Evolutionary conservation across 2,113 vertebrate genomes (phyloP).

Genomic region (Electrona antarctica): DNA sequence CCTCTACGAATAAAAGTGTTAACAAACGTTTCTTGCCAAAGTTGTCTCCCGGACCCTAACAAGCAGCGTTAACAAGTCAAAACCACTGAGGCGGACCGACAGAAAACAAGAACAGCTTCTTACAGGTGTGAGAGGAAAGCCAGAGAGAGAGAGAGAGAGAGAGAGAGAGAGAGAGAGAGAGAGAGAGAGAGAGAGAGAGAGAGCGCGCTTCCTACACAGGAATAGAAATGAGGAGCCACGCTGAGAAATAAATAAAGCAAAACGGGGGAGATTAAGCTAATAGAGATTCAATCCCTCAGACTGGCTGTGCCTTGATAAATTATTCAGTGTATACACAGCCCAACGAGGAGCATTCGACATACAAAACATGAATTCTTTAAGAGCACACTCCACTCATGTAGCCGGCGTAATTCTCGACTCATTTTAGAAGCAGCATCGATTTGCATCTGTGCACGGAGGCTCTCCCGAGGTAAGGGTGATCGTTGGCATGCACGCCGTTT

Average conservation of each 20-base stretch:
- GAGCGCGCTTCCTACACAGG: constrained; percentile 37
- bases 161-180: too few relatives aligned
- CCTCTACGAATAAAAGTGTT: constrained; percentile 36
- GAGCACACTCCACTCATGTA: constrained; percentile 71
- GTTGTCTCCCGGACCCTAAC: constrained; percentile 50
- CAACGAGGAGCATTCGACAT: constrained; percentile 74
- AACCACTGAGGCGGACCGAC: constrained; percentile 48
- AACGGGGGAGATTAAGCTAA: constrained; percentile 80
- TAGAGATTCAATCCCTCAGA: constrained; percentile 81
- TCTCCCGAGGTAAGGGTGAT: constrained; percentile 54
- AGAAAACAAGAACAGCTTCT: constrained; percentile 45
- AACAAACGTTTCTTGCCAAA: constrained; percentile 51
- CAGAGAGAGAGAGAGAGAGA: too few relatives aligned
- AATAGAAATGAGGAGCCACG: constrained; percentile 71
- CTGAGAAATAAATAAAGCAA: constrained; percentile 78
- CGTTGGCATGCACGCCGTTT: constrained; percentile 43
- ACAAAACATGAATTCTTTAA: constrained; percentile 81
- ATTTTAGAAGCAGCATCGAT: constrained; percentile 72
- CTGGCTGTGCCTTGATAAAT: constrained; percentile 77
- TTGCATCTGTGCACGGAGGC: constrained; percentile 64
- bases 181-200: not conserved
- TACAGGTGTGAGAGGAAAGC: constrained; percentile 54
- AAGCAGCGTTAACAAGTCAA: constrained; percentile 62
- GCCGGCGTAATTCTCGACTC: constrained; percentile 77
- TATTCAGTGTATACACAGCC: constrained; percentile 79